phyloP scores from a whole-genome alignment of 2,888 invertebrate species.

The Acanthosoma haemorrhoidale region DNA sequence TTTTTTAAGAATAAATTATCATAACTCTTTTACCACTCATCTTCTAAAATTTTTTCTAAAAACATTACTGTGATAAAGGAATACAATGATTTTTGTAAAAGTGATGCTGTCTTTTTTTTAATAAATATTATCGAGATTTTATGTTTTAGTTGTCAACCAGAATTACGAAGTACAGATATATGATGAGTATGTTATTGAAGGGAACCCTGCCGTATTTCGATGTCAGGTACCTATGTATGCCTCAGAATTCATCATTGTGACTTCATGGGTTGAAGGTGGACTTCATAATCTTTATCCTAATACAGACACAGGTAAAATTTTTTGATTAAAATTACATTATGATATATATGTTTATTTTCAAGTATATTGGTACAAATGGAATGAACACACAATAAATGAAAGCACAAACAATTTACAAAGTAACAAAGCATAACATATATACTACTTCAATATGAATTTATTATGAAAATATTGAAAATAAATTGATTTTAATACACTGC shows the following conservation, averaged over 20 bases:
- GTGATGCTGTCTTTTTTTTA: background rate
- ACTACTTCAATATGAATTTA: too few relatives aligned
- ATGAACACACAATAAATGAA: too few relatives aligned
- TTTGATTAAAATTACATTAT: background rate
- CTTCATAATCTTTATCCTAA: slow-evolving; percentile 72
- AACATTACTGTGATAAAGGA: too few relatives aligned
- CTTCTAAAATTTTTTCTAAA: too few relatives aligned
- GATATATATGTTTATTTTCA: background rate
- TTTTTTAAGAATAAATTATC: too few relatives aligned
- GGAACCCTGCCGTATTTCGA: slow-evolving; percentile 83
- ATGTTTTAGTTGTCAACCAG: slow-evolving; percentile 67
- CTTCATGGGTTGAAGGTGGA: slow-evolving; percentile 84
- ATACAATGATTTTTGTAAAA: too few relatives aligned
- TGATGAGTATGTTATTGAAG: slow-evolving; percentile 85
- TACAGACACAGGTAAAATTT: slow-evolving; percentile 58
- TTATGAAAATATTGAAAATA: too few relatives aligned
- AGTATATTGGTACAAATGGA: background rate
- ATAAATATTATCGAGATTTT: background rate
- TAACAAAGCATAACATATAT: too few relatives aligned
- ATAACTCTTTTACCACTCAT: too few relatives aligned
- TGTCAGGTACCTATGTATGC: slow-evolving; percentile 86
- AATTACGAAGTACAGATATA: slow-evolving; percentile 85
- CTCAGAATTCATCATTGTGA: slow-evolving; percentile 78
- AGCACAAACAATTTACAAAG: too few relatives aligned
- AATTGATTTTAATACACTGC: too few relatives aligned